These are phyloP conservation scores for Serrognathus titanus DNA, from an alignment of 2,888 invertebrate species.

Conservation along the genomic window DNA sequence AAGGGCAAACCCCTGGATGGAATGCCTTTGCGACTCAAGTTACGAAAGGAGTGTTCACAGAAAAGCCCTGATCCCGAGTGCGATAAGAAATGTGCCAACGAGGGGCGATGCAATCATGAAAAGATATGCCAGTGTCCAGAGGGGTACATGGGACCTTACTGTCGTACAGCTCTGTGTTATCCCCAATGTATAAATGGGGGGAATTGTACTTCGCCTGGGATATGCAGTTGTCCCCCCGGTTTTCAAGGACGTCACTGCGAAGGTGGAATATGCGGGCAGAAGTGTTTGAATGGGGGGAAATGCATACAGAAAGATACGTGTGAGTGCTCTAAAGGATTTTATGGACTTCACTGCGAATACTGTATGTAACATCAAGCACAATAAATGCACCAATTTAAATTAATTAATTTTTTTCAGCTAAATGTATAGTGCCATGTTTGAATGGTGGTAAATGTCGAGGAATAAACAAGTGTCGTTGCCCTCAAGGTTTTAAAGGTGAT, in stretches of 20 bases:
- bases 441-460: conserved; percentile 89
- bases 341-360: conserved; percentile 85
- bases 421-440: conserved; percentile 74
- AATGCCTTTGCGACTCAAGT: conserved; percentile 80
- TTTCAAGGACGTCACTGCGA: conserved; percentile 89
- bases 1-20: conserved; percentile 78
- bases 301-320: conserved; percentile 94
- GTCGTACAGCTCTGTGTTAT: conserved; percentile 85
- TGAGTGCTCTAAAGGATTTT: conserved; percentile 87
- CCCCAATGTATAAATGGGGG: conserved; percentile 92
- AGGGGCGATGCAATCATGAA: conserved; percentile 79
- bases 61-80: conserved; percentile 92
- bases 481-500: conserved; percentile 77
- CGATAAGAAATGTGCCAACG: conserved; percentile 81
- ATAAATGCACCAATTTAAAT: background rate
- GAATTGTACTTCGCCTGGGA: conserved; percentile 84
- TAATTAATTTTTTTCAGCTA: conserved; percentile 34
- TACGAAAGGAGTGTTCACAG: conserved; percentile 91
- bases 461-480: conserved; percentile 86
- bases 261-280: conserved; percentile 90
- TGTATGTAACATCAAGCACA: conserved; percentile 60
- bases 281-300: conserved; percentile 91
- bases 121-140: conserved; percentile 85
- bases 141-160: conserved; percentile 88
- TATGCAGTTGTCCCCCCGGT: conserved; percentile 84